Conservation (phyloP, 2,113 vertebrate species). For the Triplophysa rosa region DNA sequence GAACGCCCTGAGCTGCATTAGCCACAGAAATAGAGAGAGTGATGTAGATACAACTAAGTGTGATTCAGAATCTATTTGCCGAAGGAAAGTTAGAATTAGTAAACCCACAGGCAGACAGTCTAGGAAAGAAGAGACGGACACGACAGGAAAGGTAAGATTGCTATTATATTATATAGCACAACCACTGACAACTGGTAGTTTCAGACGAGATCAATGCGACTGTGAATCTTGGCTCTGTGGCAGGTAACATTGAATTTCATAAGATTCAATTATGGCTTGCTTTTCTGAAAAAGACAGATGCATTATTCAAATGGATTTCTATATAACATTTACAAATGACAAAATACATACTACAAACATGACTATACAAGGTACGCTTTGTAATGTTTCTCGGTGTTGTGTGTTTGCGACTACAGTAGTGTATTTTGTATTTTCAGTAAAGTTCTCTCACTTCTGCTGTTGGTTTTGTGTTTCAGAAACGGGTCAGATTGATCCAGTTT, state of each 20-base stretch:
- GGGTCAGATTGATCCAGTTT: slow-evolving; percentile 88
- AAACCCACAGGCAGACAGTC: background rate
- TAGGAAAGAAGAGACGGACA: background rate
- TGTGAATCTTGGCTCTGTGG: too few species aligned
- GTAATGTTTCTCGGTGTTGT: too few species aligned
- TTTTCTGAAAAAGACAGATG: too few species aligned
- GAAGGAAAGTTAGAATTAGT: background rate
- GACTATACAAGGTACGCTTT: background rate
- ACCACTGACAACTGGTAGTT: too few species aligned
- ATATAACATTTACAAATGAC: too few species aligned
- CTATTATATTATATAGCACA: too few species aligned
- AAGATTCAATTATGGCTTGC: too few species aligned
- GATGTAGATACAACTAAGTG: background rate
- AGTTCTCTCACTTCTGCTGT: background rate
- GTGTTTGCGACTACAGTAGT: too few species aligned
- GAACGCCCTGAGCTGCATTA: slow-evolving; percentile 24
- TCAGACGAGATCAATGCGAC: too few species aligned
- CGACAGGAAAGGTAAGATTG: background rate
- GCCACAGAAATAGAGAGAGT: background rate
- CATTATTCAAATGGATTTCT: too few species aligned
- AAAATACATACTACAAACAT: too few species aligned
- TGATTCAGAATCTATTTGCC: background rate
- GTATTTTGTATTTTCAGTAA: too few species aligned
- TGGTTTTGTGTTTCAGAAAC: slow-evolving; percentile 77
- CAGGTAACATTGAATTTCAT: background rate